A percentile compares a stretch with the other conserved stretches of the same genome.
phyloP scores from a whole-genome alignment of 2,113 vertebrate genomes.

The Callospermophilus lateralis region DNA sequence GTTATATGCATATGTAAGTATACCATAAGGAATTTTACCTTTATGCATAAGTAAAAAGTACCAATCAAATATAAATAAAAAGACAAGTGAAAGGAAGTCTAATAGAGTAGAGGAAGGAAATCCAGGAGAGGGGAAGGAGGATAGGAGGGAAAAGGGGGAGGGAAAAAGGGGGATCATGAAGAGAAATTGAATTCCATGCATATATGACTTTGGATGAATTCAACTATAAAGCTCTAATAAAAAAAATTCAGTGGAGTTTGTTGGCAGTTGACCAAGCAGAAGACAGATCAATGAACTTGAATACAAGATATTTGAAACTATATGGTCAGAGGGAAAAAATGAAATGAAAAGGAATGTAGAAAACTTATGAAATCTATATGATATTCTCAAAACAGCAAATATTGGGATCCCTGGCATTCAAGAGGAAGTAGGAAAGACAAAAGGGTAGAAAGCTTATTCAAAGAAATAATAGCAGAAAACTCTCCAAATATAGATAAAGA shows the following conservation, averaged over 20 bases:
- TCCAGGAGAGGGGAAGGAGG: too few relatives aligned
- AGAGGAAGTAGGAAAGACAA: background rate
- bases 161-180: too few relatives aligned
- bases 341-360: background rate
- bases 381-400: background rate
- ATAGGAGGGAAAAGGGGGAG: too few relatives aligned
- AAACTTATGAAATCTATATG: background rate
- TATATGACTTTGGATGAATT: too few relatives aligned
- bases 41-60: too few relatives aligned
- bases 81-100: too few relatives aligned
- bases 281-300: background rate
- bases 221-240: too few relatives aligned
- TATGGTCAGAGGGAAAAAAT: background rate
- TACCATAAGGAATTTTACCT: too few relatives aligned
- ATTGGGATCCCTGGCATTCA: background rate
- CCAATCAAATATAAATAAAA: too few relatives aligned
- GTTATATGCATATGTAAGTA: too few relatives aligned
- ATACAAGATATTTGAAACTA: background rate
- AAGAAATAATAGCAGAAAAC: background rate
- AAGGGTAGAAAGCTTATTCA: background rate
- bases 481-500: background rate
- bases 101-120: too few relatives aligned
- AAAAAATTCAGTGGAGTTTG: background rate
- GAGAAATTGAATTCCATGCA: too few relatives aligned
- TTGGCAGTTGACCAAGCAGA: background rate